phyloP scores from a whole-genome alignment of 2,113 vertebrate species.

The Mustela lutreola region DNA sequence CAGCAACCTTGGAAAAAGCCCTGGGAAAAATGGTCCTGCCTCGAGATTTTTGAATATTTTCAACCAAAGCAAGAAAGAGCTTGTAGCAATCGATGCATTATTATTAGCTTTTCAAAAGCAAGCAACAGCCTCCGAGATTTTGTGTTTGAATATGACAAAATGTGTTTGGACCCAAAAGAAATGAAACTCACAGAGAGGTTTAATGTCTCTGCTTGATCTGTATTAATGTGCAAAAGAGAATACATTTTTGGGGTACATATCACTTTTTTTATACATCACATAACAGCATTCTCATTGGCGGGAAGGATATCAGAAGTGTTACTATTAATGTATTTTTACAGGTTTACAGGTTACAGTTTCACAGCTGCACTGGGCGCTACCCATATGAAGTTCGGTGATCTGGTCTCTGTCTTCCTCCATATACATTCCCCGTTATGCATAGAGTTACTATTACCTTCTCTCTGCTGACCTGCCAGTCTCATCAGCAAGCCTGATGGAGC shows the following conservation, averaged over 20 bases:
- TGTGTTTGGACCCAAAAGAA: conserved; percentile 34
- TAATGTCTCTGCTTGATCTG: not conserved
- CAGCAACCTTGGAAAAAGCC: not conserved
- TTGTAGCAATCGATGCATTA: not conserved
- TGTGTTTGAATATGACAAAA: conserved; percentile 46
- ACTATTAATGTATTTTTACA: not conserved
- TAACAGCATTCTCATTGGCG: not conserved
- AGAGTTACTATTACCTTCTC: not conserved
- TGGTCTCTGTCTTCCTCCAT: not conserved
- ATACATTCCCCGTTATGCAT: not conserved
- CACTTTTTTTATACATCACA: not conserved
- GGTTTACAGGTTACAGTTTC: not conserved
- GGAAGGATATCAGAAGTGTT: not conserved
- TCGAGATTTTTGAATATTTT: not conserved
- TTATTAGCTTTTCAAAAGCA: conserved; percentile 32
- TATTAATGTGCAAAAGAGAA: conserved; percentile 18
- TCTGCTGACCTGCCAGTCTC: not conserved
- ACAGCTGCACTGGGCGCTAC: not conserved
- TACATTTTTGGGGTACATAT: not conserved
- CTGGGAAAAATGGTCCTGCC: not conserved
- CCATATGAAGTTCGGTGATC: not conserved
- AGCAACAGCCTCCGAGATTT: not conserved
- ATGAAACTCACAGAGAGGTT: conserved; percentile 28
- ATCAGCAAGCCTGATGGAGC: not conserved
- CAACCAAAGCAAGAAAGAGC: not conserved